Percentiles rank a stretch among this genome's conserved stretches.
These are phyloP conservation scores for Zaprionus ghesquierei DNA, from an alignment of 1,140 invertebrate genomes.

Conservation along the genomic window DNA sequence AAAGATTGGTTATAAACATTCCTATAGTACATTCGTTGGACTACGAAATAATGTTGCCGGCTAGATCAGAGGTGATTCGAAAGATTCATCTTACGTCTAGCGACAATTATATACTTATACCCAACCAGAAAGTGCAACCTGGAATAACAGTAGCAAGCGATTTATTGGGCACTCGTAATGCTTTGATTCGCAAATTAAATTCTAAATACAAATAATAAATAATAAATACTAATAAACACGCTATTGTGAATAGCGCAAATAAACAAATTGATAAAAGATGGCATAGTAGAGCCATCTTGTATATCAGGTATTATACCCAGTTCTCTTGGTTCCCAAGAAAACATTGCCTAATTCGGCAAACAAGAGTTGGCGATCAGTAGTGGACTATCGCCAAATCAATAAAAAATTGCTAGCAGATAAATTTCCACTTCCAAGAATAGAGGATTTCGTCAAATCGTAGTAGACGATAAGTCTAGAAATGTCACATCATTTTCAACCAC, in stretches of 20 bases:
- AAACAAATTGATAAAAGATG: too few species aligned
- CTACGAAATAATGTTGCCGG: too few species aligned
- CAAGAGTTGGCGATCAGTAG: conserved; percentile 26
- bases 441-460: too few species aligned
- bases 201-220: too few species aligned
- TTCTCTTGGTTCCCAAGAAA: conserved; percentile 14
- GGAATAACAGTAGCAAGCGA: too few species aligned
- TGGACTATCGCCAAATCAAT: conserved; percentile 30
- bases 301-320: background rate
- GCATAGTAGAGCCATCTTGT: background rate
- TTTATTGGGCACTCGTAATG: too few species aligned
- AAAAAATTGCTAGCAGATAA: conserved; percentile 18
- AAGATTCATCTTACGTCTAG: background rate
- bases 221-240: too few species aligned
- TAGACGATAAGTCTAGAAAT: too few species aligned
- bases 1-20: too few species aligned
- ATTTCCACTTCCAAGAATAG: conserved; percentile 10
- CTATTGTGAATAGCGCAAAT: too few species aligned
- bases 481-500: background rate
- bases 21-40: background rate
- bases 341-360: background rate
- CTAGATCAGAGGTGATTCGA: too few species aligned
- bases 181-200: background rate
- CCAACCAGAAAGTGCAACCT: background rate
- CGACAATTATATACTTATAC: background rate